Base-by-base conservation (phyloP, 2,113 vertebrate genomes). In the Physeter macrocephalus region DNA sequence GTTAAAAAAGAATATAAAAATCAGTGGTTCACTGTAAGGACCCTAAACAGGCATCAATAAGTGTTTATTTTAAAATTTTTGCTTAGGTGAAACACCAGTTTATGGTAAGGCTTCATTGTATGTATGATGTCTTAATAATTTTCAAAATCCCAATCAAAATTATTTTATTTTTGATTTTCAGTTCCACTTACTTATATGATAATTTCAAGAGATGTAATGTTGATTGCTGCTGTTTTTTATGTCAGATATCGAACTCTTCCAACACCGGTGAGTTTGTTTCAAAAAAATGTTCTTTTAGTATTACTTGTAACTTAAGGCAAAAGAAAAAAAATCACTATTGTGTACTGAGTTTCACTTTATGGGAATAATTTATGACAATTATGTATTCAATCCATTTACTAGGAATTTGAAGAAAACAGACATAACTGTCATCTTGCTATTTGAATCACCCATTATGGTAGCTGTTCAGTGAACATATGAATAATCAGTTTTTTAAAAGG, bases 171-270 rank as follows among this genome's bases (percentile, higher is more conserved):
- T 98, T 94, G 12, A 97, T 98, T 98, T 98, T 82, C 97, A 99
- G 99, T 99, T 97, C 98, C 99, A 0, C 99, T 99, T 69, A 99
- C 99, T 10, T 99, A 99, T 46, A 97, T 99, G 96, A 99, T 99
- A 72, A 99, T 99, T 95, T 98, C 98, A 98, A 99, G 99, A 98
- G 99, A 99, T 78, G 93, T 99, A 8, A 99, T 98, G 13, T 98
- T 99, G 98, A 99, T 99, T 88, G 99, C 99, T 90, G 99, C 99
- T 11, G 99, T 99, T 93, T 99, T 99, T 98, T 99, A 99, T 96
- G 99, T 99, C 96, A 98, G 99, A 96, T 99, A 99, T 98, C 99
- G 99, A 99, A 99, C 99, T 12, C 99, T 99, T 23, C 99, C 99
- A 97, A 99, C 99, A 90, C 99, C 99, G 98, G 99, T 99, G 98